phyloP scores from a whole-genome alignment of 2,113 vertebrate genomes.

The Eudorcas thomsonii region DNA sequence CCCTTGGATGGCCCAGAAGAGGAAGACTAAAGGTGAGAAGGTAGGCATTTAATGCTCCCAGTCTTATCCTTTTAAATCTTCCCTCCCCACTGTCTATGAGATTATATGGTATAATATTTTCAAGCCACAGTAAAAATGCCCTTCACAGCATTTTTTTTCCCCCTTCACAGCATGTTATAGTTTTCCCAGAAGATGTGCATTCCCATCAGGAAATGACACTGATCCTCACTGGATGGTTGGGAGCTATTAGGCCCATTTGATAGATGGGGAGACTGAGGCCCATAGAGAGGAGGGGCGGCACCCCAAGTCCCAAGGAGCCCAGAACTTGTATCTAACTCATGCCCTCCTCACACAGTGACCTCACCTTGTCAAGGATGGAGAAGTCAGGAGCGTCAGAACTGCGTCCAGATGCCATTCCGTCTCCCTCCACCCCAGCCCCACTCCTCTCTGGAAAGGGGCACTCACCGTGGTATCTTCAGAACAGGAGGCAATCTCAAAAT shows the following conservation, averaged over 20 bases:
- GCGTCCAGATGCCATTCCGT: accelerated
- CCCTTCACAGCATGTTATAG: neutral
- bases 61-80: neutral
- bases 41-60: neutral
- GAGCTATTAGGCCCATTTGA: neutral
- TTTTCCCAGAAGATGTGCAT: neutral
- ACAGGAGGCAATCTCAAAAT: slow-evolving; percentile 93
- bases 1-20: neutral
- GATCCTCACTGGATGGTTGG: neutral
- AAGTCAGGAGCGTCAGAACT: neutral
- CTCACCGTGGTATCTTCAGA: slow-evolving; percentile 93
- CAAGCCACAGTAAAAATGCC: neutral
- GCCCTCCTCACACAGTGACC: neutral
- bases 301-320: neutral
- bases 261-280: neutral
- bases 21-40: neutral
- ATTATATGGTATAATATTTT: neutral
- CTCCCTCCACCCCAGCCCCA: neutral
- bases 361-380: neutral
- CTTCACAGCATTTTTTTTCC: neutral
- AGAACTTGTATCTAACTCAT: neutral
- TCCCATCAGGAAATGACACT: neutral
- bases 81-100: neutral
- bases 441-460: neutral
- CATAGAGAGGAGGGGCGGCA: neutral